A percentile compares a stretch with the other conserved stretches of the same genome.
phyloP scores from a whole-genome alignment of 1,140 invertebrate species.

The Acromyrmex heyeri region DNA sequence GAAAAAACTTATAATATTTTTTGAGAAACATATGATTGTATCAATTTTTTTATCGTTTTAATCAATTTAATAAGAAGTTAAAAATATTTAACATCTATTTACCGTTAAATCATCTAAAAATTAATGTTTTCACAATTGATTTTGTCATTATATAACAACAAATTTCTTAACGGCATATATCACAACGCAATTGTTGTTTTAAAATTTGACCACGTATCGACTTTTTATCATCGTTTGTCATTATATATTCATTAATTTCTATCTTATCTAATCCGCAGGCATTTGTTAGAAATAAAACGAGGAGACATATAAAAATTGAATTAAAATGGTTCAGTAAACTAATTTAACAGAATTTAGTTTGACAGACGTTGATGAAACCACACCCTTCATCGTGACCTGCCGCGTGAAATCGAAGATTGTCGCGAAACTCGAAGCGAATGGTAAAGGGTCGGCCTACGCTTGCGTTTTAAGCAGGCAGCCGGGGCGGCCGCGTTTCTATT shows the following conservation, averaged over 20 bases:
- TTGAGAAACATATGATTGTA: background rate
- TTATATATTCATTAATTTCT: background rate
- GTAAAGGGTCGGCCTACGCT: conserved; percentile 4
- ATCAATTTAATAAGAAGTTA: background rate
- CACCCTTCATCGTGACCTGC: background rate
- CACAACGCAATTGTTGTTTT: too few relatives aligned
- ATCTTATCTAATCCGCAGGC: background rate
- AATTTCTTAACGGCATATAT: too few relatives aligned
- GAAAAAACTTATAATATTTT: background rate
- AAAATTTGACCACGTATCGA: too few relatives aligned
- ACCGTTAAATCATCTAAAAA: background rate
- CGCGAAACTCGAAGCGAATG: background rate
- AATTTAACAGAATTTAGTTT: background rate
- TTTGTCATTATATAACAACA: background rate
- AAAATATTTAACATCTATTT: background rate
- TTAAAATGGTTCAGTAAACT: background rate
- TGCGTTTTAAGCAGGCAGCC: conserved; percentile 38
- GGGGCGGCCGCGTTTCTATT: conserved; percentile 67
- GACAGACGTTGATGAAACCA: background rate
- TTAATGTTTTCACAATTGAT: background rate
- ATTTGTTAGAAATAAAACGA: background rate
- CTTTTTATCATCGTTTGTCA: background rate
- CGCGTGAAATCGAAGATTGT: conserved; percentile 20
- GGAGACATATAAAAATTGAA: background rate
- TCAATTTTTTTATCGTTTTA: background rate